phyloP scores from a whole-genome alignment of 2,797 vertebrate species.

The Characodon lateralis region DNA sequence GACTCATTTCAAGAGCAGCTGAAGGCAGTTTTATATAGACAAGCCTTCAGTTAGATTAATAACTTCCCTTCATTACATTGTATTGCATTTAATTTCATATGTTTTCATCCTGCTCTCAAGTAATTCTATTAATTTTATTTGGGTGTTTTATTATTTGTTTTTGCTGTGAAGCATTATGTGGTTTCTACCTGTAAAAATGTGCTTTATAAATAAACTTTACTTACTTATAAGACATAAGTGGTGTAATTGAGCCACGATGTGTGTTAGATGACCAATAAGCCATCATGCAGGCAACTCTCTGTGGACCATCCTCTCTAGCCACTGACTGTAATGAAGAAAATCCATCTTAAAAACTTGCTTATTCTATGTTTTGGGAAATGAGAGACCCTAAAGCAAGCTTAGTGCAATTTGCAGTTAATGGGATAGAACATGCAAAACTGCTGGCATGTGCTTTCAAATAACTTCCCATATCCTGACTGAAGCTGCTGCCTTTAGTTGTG shows the following conservation, averaged over 20 bases:
- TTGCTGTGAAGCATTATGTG: no score
- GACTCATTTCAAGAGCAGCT: no score
- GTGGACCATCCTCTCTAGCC: constrained; percentile 2
- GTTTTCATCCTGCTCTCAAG: no score
- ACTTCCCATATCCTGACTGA: constrained; percentile 5
- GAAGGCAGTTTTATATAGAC: neutral
- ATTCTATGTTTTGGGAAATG: constrained; percentile 38
- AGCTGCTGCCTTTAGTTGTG: constrained; percentile 7
- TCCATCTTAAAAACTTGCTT: constrained; percentile 39
- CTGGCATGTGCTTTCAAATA: constrained; percentile 43
- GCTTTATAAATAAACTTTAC: neutral
- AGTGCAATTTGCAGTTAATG: constrained; percentile 58
- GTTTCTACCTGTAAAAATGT: neutral
- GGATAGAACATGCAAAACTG: constrained; percentile 55
- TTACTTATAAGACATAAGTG: neutral
- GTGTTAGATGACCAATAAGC: constrained; percentile 1
- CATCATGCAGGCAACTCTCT: neutral
- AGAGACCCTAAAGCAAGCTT: constrained; percentile 20
- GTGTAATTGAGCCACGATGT: neutral
- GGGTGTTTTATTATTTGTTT: no score
- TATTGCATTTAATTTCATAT: no score
- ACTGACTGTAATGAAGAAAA: constrained; percentile 28
- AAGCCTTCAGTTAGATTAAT: neutral
- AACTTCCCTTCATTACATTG: neutral
- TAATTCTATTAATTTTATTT: no score